Base-by-base conservation (phyloP, 2,888 invertebrate species). In the Oscheius sp. region DNA sequence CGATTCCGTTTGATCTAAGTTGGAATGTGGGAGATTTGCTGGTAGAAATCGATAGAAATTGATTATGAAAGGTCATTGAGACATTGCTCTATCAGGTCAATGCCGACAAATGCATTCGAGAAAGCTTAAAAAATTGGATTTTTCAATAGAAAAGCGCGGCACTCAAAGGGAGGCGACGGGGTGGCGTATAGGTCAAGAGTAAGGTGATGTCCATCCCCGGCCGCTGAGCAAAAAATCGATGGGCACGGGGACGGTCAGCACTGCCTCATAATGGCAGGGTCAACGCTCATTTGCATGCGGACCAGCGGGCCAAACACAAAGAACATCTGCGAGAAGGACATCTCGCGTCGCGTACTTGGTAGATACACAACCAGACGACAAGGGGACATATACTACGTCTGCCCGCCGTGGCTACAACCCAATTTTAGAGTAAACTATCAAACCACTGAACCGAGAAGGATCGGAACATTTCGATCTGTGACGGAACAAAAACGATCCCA, bases 211-310 rank as follows among this genome's bases (percentile, higher is more conserved):
- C 49, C 16, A 16, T 49, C 58, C 27, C n/a, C 13, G 27, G 27
- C 58, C 27, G 25, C 29, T 9, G 43, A 61, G 43, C 61, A n/a
- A 61, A 43, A 58, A 61, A 61, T 61, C 61, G 61, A 61, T 61
- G 61, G 61, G n/a, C 58, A n/a, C 43, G 13, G 23, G 25, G 25
- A 61, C 23, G 61, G 61, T 61, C 61, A 61, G 61, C n/a, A 61
- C 61, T 52, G 66, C 46, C 66, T 66, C 66, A 66, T 66, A 66
- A 66, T 66, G 35, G 66, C 52, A 52, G 66, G 66, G 66, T 66
- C 66, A 66, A 16, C 66, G 66, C 66, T 66, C 66, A 66, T 66
- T 66, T 66, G 66, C 66, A 66, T 66, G 66, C 66, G 52, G 66
- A 52, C 66, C 66, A n/a, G 29, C 66, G 66, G 27, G 49, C 66